phyloP scores from a whole-genome alignment of 2,113 vertebrate species.

The Mormoops blainvillei region DNA sequence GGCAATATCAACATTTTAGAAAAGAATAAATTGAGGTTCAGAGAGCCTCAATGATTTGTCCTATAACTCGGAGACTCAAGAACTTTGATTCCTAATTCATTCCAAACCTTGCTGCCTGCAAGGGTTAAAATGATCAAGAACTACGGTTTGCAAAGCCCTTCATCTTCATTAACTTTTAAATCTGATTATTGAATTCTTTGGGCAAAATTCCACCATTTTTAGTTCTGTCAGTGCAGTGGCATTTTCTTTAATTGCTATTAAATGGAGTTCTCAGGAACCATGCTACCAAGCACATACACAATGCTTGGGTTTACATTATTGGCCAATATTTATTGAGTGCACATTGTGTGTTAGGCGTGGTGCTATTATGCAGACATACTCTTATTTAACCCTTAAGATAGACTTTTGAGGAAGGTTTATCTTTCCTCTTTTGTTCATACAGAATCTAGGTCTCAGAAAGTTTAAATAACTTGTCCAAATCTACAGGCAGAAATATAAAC shows the following conservation, averaged over 20 bases:
- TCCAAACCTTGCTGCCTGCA: neutral
- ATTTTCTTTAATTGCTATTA: conserved; percentile 29
- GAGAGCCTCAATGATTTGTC: neutral
- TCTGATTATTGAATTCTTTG: neutral
- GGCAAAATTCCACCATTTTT: neutral
- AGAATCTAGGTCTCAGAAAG: neutral
- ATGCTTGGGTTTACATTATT: neutral
- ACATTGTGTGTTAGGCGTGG: neutral
- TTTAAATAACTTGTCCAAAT: neutral
- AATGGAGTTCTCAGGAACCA: neutral
- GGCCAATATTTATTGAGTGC: neutral
- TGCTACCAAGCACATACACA: neutral
- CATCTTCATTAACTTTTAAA: neutral
- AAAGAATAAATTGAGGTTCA: neutral
- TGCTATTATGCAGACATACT: neutral
- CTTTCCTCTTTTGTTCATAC: neutral
- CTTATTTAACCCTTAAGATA: neutral
- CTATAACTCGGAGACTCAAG: neutral
- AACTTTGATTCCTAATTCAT: conserved; percentile 4
- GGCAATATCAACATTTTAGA: neutral
- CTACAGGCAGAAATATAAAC: conserved; percentile 14
- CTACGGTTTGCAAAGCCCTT: neutral
- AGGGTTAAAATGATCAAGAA: neutral
- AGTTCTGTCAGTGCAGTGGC: neutral
- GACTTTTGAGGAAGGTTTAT: neutral